Base-by-base conservation (phyloP, 2,113 vertebrate genomes). In the Cacatua alba region DNA sequence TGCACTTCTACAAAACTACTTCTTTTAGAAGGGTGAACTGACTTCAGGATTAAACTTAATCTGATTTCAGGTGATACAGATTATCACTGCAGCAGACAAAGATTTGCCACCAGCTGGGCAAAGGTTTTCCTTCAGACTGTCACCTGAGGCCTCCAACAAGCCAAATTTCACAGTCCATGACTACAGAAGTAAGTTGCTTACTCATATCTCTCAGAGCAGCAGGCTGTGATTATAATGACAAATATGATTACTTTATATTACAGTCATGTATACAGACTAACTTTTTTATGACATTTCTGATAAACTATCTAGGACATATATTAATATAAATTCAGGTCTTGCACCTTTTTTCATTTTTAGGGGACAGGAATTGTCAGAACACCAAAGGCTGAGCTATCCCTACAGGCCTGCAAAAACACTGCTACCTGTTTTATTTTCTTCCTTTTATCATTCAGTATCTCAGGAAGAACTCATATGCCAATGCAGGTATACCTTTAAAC, bases 121-220 rank as follows among this genome's bases (percentile, higher is more conserved):
- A 84, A 98, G 97, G 37, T 99, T 99, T 96, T 98, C 98, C 90
- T 99, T 99, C 97, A 99, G 98, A 97, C 94, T 99, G 35, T 96
- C 98, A 71, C 98, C 98, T 15, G 99, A 99, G 59, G 98, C 98
- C 78, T 75, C 97, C 15, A 98, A 98, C 87, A 99, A 98, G 96
- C 99, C 98, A 95, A 99, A 99, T 95, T 99, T 99, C 96, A 99
- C 99, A 94, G 98, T 99, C 82, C 98, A 98, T 75, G 99, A 99
- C 97, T 99, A 99, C 97, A 99, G 98, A 97, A 99, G 99, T 99
- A 97, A 99, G 99, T 97, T 65, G 55, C 31, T 93, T 86, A 86
- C 35, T 6, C 15, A 3, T 25, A 17, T 51, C 43, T 82, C 53
- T 70, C 78, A 80, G 41, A 80, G 63, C 44, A 95, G 37, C 52